Conservation (phyloP, 2,797 vertebrate species). For the Acanthiza pusilla region DNA sequence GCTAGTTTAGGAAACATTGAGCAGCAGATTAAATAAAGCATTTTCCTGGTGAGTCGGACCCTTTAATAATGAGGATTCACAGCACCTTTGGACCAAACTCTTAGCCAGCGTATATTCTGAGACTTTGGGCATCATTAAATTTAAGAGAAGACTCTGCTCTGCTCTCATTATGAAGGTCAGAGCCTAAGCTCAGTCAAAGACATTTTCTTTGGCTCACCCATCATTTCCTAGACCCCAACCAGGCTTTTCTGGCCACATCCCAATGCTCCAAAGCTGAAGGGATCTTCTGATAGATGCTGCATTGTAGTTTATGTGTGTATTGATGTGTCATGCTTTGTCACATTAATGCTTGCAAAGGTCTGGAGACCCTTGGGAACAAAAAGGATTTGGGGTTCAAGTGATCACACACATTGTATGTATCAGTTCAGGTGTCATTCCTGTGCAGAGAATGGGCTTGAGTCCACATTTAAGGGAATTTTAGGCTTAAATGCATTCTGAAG, state of each 20-base stretch:
- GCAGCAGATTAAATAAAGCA: accelerated
- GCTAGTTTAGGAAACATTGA: neutral
- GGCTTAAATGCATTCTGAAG: neutral
- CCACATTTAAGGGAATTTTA: neutral
- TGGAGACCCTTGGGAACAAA: neutral
- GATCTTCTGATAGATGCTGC: neutral
- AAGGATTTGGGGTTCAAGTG: neutral
- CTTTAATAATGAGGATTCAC: neutral
- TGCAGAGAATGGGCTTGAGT: neutral
- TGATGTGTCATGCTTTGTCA: neutral
- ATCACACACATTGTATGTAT: neutral
- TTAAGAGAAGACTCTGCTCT: neutral
- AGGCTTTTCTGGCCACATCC: neutral
- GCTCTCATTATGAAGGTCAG: neutral
- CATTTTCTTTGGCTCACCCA: neutral
- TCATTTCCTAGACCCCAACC: neutral
- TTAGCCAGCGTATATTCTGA: neutral
- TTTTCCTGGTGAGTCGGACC: neutral
- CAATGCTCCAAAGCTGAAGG: neutral
- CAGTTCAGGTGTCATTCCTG: neutral
- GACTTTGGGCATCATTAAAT: neutral
- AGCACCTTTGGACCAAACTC: neutral
- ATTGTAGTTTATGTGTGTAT: neutral
- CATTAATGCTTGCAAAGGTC: neutral
- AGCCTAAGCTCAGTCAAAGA: neutral